phyloP scores from a whole-genome alignment of 1,140 invertebrate species.

The Sinella curviseta region DNA sequence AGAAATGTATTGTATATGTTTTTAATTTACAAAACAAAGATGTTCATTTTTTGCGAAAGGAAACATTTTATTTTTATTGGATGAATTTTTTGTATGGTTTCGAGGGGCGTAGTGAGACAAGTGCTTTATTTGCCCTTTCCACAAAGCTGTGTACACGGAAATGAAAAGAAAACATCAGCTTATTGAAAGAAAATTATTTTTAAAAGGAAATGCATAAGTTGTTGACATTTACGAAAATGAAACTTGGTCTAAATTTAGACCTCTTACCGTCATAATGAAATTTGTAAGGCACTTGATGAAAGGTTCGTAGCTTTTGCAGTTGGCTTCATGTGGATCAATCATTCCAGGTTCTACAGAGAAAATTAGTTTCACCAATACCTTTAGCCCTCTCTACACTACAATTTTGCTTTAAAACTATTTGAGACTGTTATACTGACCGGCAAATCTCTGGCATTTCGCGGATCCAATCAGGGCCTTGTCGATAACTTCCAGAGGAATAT shows the following conservation, averaged over 20 bases:
- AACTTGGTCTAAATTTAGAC: too few species aligned
- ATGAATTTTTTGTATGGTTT: too few species aligned
- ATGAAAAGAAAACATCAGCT: background rate
- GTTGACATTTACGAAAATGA: too few species aligned
- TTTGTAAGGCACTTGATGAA: conserved; percentile 28
- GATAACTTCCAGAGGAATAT: conserved; percentile 29
- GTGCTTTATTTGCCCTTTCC: too few species aligned
- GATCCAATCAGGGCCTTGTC: conserved; percentile 27
- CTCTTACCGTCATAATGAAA: conserved; percentile 29
- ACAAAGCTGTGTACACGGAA: conserved; percentile 4
- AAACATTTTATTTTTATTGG: too few species aligned
- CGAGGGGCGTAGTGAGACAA: too few species aligned
- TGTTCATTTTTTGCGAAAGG: too few species aligned
- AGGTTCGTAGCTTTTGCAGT: conserved; percentile 26
- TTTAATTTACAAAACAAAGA: too few species aligned
- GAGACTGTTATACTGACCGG: background rate
- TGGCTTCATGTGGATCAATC: conserved; percentile 19
- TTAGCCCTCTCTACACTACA: too few species aligned
- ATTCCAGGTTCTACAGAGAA: background rate
- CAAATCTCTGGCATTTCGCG: conserved; percentile 13
- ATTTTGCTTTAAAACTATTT: background rate
- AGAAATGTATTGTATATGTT: too few species aligned
- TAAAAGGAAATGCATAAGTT: too few species aligned
- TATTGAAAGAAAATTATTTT: background rate
- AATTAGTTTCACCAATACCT: background rate